phyloP scores from a whole-genome alignment of 1,140 invertebrate species.

The Copidosoma floridanum region DNA sequence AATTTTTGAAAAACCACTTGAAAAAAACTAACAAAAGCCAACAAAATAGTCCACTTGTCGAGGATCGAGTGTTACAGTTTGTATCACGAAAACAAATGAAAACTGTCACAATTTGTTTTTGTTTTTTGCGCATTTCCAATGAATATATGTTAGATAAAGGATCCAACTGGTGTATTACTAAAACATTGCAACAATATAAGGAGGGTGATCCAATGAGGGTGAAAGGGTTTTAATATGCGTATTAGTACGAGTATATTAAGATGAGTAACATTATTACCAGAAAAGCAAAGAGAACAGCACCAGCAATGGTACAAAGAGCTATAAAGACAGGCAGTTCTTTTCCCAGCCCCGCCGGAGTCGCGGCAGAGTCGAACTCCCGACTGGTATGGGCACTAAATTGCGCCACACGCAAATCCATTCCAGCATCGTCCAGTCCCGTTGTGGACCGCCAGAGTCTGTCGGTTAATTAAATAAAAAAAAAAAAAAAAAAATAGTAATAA shows the following conservation, averaged over 20 bases:
- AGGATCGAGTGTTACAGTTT: no score
- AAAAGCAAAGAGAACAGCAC: slow-evolving; percentile 54
- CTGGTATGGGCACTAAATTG: slow-evolving; percentile 46
- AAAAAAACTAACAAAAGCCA: no score
- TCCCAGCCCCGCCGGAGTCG: slow-evolving; percentile 51
- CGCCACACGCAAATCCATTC: slow-evolving; percentile 54
- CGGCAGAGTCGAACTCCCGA: slow-evolving; percentile 48
- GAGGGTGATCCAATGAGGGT: no score
- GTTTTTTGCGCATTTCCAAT: no score
- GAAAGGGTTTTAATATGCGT: no score
- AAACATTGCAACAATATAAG: no score
- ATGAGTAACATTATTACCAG: no score
- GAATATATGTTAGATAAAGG: not conserved
- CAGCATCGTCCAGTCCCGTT: slow-evolving; percentile 56
- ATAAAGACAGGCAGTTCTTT: slow-evolving; percentile 52
- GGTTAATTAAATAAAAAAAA: not conserved
- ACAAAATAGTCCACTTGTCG: no score
- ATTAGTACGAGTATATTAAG: no score
- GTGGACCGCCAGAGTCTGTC: slow-evolving; percentile 53
- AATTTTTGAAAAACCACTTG: not conserved
- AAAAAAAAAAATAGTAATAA: not conserved
- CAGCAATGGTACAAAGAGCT: slow-evolving; percentile 51
- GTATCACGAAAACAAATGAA: no score
- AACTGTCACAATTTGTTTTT: no score
- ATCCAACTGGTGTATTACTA: not conserved